A percentile compares a stretch with the other conserved stretches of the same genome.
Evolutionary conservation across 2,888 invertebrate genomes (phyloP).

Genomic region (Gymnoscelis rufifasciata): DNA sequence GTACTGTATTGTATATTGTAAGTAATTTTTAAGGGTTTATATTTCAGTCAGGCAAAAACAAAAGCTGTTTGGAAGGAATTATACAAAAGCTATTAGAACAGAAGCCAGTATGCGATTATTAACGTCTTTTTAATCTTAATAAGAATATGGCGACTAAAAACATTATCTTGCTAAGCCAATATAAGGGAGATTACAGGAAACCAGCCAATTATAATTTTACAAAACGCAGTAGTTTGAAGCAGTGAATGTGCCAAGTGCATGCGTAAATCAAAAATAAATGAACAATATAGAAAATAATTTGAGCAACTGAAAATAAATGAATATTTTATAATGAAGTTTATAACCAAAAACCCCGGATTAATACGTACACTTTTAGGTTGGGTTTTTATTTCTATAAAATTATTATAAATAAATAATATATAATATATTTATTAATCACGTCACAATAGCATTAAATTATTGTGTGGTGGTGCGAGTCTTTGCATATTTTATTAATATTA

Average conservation of each 20-base stretch:
- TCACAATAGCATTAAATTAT: constrained; percentile 18
- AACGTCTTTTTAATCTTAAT: too few relatives aligned
- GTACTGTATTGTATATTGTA: too few relatives aligned
- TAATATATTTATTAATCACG: constrained; percentile 9
- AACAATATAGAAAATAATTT: constrained; percentile 10
- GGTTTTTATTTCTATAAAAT: constrained; percentile 42
- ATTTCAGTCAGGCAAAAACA: too few relatives aligned
- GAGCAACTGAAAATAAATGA: constrained; percentile 18
- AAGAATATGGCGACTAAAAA: too few relatives aligned
- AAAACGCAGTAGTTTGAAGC: constrained; percentile 23
- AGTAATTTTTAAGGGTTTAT: too few relatives aligned
- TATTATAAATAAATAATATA: constrained; percentile 26
- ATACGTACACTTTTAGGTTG: constrained; percentile 40
- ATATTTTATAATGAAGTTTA: constrained; percentile 14
- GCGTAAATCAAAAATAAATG: constrained; percentile 25
- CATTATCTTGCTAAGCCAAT: neutral
- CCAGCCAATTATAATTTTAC: neutral
- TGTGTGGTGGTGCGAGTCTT: constrained; percentile 50
- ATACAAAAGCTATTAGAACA: too few relatives aligned
- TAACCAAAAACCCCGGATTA: constrained; percentile 13
- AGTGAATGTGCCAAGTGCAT: constrained; percentile 56
- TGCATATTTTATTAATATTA: constrained; percentile 28
- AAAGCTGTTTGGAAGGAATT: too few relatives aligned
- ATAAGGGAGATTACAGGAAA: neutral
- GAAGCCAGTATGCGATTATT: too few relatives aligned